Evolutionary conservation across 2,888 invertebrate genomes (phyloP).

Genomic region (Agapostemon virescens): DNA sequence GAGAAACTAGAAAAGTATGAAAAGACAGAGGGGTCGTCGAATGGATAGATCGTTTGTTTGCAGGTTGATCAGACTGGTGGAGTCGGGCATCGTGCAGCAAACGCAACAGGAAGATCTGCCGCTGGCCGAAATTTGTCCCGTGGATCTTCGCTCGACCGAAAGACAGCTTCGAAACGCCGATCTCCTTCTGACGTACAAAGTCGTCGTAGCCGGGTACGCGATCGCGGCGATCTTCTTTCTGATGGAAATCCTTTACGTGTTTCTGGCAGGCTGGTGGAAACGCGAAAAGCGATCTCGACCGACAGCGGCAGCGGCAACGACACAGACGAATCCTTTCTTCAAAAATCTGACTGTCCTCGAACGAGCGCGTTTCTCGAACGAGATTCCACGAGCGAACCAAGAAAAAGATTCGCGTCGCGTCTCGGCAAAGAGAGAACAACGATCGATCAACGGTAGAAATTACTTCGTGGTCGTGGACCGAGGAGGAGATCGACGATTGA

Average conservation of each 20-base stretch:
- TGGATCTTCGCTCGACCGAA: slow-evolving; percentile 90
- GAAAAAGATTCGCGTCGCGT: slow-evolving; percentile 7
- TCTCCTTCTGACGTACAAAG: slow-evolving; percentile 89
- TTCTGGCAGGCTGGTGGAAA: slow-evolving; percentile 29
- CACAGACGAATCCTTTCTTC: no score
- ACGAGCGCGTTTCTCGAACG: slow-evolving; percentile 38
- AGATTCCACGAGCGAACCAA: slow-evolving; percentile 54
- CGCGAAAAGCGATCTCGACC: slow-evolving; percentile 31
- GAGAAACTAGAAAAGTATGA: no score
- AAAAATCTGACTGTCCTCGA: not conserved
- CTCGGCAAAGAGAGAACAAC: slow-evolving; percentile 44
- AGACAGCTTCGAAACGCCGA: slow-evolving; percentile 89
- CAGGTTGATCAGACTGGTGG: slow-evolving; percentile 86
- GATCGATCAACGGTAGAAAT: slow-evolving; percentile 87
- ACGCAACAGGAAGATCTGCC: slow-evolving; percentile 85
- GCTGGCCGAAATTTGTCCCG: slow-evolving; percentile 89
- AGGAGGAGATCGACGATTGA: slow-evolving; percentile 85
- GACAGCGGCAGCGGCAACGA: not conserved
- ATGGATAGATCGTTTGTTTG: slow-evolving; percentile 59
- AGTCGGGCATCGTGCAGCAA: slow-evolving; percentile 88
- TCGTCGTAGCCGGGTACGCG: slow-evolving; percentile 87
- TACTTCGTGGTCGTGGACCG: slow-evolving; percentile 86
- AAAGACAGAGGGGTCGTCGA: not conserved
- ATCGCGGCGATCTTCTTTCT: slow-evolving; percentile 85
- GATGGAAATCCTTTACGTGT: slow-evolving; percentile 82